These are phyloP conservation scores for Telenomus remus DNA, from an alignment of 1,140 invertebrate genomes.

Conservation along the genomic window DNA sequence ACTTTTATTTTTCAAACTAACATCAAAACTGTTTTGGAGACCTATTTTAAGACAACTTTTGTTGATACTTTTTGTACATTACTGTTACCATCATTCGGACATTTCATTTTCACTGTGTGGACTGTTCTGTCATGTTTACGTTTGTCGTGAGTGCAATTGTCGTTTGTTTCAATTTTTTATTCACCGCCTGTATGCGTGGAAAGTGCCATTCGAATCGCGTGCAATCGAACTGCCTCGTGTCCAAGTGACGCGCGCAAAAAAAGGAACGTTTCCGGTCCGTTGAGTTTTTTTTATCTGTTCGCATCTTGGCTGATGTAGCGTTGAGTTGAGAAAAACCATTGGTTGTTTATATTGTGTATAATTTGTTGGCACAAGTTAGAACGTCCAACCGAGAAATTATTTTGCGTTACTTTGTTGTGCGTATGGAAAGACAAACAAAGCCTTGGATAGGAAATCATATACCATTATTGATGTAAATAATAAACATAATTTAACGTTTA, in stretches of 20 bases:
- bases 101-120: too few species aligned
- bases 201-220: conserved; percentile 58
- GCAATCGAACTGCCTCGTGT: conserved; percentile 56
- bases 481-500: conserved; percentile 68
- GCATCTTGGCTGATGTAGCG: too few species aligned
- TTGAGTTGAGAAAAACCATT: too few species aligned
- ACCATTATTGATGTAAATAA: conserved; percentile 73
- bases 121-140: too few species aligned
- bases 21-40: too few species aligned
- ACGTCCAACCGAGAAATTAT: conserved; percentile 29
- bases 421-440: conserved; percentile 65
- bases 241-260: conserved; percentile 14
- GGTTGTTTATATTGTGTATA: conserved; percentile 17
- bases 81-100: too few species aligned
- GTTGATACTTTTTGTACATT: too few species aligned
- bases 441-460: conserved; percentile 67
- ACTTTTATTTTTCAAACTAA: too few species aligned
- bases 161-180: conserved; percentile 31
- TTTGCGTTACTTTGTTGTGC: conserved; percentile 66
- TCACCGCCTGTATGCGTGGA: conserved; percentile 29
- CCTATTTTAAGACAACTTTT: too few species aligned
- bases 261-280: too few species aligned
- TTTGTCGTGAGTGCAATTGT: conserved; percentile 22
- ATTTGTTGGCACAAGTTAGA: conserved; percentile 4
- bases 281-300: too few species aligned